Conservation (phyloP, 2,888 invertebrate species). For the Drosophila birchii region DNA sequence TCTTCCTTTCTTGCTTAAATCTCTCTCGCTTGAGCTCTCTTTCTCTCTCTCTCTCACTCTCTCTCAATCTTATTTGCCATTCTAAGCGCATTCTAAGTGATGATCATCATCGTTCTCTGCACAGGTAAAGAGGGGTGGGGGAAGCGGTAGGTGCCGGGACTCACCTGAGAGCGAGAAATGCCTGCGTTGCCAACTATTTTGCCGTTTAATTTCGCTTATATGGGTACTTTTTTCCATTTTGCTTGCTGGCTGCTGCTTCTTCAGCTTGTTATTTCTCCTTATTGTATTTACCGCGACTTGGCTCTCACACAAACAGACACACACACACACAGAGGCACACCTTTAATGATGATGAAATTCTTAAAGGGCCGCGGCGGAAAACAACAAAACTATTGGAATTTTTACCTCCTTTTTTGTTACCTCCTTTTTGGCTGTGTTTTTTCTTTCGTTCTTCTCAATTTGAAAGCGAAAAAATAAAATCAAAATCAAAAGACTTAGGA, state of each 20-base stretch:
- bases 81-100: constrained; percentile 78
- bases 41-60: constrained; percentile 24
- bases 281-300: constrained; percentile 53
- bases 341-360: constrained; percentile 65
- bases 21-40: constrained; percentile 12
- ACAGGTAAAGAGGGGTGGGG: background rate
- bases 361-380: constrained; percentile 52
- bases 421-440: constrained; percentile 19
- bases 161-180: constrained; percentile 42
- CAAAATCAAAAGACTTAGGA: constrained; percentile 48
- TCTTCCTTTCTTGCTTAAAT: constrained; percentile 9
- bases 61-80: constrained; percentile 75
- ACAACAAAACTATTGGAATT: constrained; percentile 46
- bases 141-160: background rate
- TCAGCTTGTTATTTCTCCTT: constrained; percentile 62
- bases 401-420: constrained; percentile 1
- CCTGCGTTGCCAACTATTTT: constrained; percentile 79
- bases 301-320: constrained; percentile 37
- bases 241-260: constrained; percentile 25
- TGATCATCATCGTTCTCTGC: constrained; percentile 45
- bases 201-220: constrained; percentile 80
- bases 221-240: constrained; percentile 64
- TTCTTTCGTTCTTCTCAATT: constrained; percentile 4
- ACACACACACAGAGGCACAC: constrained; percentile 22
- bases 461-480: constrained; percentile 21